Percentiles rank a stretch among this genome's conserved stretches.
These are phyloP conservation scores for Poecilus cupreus DNA, from an alignment of 2,888 invertebrate species.

Conservation along the genomic window DNA sequence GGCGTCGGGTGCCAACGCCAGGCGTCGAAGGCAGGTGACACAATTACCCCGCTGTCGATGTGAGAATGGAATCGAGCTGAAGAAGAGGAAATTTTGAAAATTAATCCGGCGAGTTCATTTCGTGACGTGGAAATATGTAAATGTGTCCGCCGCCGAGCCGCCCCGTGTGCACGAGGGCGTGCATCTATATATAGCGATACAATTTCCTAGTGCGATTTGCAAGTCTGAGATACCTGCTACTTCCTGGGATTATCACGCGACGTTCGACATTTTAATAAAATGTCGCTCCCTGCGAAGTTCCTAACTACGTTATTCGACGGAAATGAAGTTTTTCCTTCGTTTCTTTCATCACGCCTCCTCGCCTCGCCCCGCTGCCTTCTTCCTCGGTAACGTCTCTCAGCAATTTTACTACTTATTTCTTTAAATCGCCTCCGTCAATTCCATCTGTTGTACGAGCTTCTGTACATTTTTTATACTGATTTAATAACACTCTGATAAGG, in stretches of 20 bases:
- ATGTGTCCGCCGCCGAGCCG: background rate
- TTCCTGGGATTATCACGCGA: slow-evolving; percentile 59
- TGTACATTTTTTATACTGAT: slow-evolving; percentile 12
- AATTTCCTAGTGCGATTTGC: slow-evolving; percentile 61
- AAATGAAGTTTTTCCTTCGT: slow-evolving; percentile 55
- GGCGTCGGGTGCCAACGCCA: background rate
- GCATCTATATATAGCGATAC: slow-evolving; percentile 50
- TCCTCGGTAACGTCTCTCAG: background rate
- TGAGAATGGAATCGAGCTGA: background rate
- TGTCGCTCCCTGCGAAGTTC: slow-evolving; percentile 59
- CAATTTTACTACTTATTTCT: slow-evolving; percentile 35
- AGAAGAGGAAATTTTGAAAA: slow-evolving; percentile 22
- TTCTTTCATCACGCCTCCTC: slow-evolving; percentile 27
- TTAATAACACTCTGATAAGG: no score
- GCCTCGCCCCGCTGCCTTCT: background rate
- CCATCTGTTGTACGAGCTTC: background rate
- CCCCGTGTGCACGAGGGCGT: background rate
- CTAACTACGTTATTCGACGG: slow-evolving; percentile 58
- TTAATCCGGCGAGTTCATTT: slow-evolving; percentile 40
- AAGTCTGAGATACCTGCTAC: slow-evolving; percentile 62
- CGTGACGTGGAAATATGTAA: slow-evolving; percentile 45
- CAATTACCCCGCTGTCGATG: background rate
- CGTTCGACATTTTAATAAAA: slow-evolving; percentile 63
- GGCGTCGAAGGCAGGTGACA: slow-evolving; percentile 5
- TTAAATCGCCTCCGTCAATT: slow-evolving; percentile 27